A percentile compares a stretch with the other conserved stretches of the same genome.
These are phyloP conservation scores for Zaprionus ghesquierei DNA, from an alignment of 1,140 invertebrate genomes.

Conservation along the genomic window DNA sequence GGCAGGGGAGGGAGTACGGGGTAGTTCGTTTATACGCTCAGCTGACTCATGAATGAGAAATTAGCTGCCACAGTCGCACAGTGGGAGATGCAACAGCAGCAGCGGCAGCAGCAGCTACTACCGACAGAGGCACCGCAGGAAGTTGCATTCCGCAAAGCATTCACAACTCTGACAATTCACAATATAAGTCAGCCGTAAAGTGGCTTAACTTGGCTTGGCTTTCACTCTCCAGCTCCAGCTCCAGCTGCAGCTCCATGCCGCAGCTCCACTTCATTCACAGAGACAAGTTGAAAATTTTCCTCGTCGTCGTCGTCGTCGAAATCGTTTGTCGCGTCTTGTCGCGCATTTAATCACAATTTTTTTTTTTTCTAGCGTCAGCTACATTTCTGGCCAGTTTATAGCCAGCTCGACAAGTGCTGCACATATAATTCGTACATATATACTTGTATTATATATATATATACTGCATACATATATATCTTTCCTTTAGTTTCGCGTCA, in stretches of 20 bases:
- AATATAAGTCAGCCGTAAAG: conserved; percentile 68
- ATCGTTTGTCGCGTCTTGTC: conserved; percentile 73
- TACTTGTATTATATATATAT: neutral
- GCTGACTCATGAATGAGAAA: conserved; percentile 66
- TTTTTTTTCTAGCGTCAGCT: conserved; percentile 20
- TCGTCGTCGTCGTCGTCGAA: conserved; percentile 54
- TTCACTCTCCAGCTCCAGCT: conserved; percentile 51
- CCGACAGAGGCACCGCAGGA: conserved; percentile 51
- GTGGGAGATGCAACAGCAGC: conserved; percentile 55
- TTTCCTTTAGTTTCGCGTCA: too few species aligned
- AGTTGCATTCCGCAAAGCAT: conserved; percentile 42
- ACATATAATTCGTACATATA: neutral
- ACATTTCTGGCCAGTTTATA: conserved; percentile 53
- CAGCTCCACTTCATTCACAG: conserved; percentile 47
- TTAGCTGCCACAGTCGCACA: conserved; percentile 47
- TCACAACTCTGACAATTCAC: conserved; percentile 47
- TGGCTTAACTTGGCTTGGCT: conserved; percentile 60
- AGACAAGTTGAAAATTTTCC: conserved; percentile 59
- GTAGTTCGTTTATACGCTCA: conserved; percentile 28
- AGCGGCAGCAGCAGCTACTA: too few species aligned
- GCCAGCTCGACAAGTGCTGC: conserved; percentile 39
- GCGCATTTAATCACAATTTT: conserved; percentile 72
- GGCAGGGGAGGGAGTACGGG: neutral
- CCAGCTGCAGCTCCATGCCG: too few species aligned
- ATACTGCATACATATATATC: neutral